A percentile compares a stretch with the other conserved stretches of the same genome.
These are phyloP conservation scores for Sussaba pulchella DNA, from an alignment of 2,888 invertebrate genomes.

Conservation along the genomic window DNA sequence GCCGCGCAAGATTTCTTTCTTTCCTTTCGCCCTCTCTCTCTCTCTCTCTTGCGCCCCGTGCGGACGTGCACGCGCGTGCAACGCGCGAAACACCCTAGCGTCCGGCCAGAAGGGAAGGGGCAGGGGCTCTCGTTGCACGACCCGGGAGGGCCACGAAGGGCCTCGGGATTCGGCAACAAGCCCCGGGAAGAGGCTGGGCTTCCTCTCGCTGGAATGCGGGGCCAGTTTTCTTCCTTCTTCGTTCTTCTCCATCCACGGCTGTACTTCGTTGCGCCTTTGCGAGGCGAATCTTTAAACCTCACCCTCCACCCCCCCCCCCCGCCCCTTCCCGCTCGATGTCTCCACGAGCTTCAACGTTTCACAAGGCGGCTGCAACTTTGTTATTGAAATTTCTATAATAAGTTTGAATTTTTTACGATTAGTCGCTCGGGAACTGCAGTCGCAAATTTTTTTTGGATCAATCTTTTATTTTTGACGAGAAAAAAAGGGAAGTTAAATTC, in stretches of 20 bases:
- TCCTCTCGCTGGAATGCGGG: conserved; percentile 57
- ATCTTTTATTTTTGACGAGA: neutral
- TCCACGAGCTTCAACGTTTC: too few species aligned
- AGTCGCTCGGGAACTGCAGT: too few species aligned
- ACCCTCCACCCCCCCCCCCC: too few species aligned
- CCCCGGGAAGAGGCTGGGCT: conserved; percentile 30
- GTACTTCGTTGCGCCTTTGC: conserved; percentile 15
- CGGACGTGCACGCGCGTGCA: conserved; percentile 34
- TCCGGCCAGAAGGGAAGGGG: neutral
- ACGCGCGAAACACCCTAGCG: conserved; percentile 29
- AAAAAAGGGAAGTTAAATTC: conserved; percentile 5
- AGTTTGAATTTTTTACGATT: too few species aligned
- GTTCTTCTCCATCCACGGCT: conserved; percentile 22
- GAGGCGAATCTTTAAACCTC: conserved; percentile 5
- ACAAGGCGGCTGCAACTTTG: too few species aligned
- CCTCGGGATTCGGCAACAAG: conserved; percentile 57
- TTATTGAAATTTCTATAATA: too few species aligned
- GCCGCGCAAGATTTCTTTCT: too few species aligned
- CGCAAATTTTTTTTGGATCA: neutral
- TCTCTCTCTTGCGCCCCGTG: conserved; percentile 3
- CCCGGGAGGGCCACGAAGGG: conserved; percentile 55
- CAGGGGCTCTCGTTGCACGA: conserved; percentile 45
- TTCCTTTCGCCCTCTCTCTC: too few species aligned
- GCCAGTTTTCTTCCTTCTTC: conserved; percentile 55
- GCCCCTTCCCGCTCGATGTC: too few species aligned